Base-by-base conservation (phyloP, 2,797 vertebrate species). In the Rachycentron canadum region DNA sequence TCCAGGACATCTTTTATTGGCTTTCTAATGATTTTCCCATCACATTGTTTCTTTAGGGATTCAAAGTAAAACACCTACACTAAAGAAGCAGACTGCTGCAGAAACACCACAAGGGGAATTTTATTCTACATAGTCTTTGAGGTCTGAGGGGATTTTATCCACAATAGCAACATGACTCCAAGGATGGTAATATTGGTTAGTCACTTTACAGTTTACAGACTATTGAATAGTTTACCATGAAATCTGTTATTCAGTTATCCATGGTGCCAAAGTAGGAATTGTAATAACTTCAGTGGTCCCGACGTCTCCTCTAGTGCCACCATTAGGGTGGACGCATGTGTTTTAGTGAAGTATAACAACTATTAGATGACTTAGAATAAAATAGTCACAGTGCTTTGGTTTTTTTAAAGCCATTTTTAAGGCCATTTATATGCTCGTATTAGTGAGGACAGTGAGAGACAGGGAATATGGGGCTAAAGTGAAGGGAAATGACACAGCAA, bases 1-100 rank as follows among this genome's bases (percentile, higher is more conserved):
- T 58, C 14, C 26, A 53, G 55, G 55, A 45, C 62, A 69, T 59
- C 26, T 65, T 60, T 3, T 45, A 8, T 23, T 30, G 38, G 25
- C 57, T 23, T 23, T 21, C 0, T 62, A 47, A 70, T 32, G 32
- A 16, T 25, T 73, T 70, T 38, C 14, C 34, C 66, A 26, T 32
- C 65, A 52, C 30, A 14, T 10, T 41, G 43, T 45, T 74, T 66
- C 57, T 58, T 65, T 17, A 1, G 53, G 64, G 66, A 76, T 28
- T 81, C 40, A 73, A 40, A 69, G 57, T 43, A 49, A 78, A 78
- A 68, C 57, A 70, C 6, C 10, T 60, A 0, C 34, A 64, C 34
- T 13, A 32, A n/a, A n/a, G 43, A 68, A 63, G 30, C 12, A 60
- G 9, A 17, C 12, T 3, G 10, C 5, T 34, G 7, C 9, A 2